phyloP scores from a whole-genome alignment of 2,888 invertebrate genomes.

The Cataglyphis cursor region DNA sequence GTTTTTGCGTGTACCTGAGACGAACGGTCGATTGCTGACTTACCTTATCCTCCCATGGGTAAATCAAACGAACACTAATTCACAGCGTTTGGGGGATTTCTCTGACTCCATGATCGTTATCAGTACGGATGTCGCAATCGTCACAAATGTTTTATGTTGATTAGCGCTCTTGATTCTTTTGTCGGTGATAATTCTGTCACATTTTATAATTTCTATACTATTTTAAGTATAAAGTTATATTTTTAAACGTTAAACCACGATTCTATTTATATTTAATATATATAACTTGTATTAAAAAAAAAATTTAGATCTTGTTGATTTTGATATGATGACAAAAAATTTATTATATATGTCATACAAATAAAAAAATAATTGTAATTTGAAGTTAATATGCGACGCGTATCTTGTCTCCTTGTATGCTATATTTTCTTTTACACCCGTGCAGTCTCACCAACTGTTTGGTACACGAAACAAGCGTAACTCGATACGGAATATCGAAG shows the following conservation, averaged over 20 bases:
- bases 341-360: too few species aligned
- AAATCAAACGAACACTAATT: conserved; percentile 84
- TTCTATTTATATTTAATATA: background rate
- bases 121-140: conserved; percentile 58
- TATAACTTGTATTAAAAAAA: background rate
- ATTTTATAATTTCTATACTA: background rate
- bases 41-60: conserved; percentile 77
- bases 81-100: conserved; percentile 81
- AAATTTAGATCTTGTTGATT: background rate
- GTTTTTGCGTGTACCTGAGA: conserved; percentile 78
- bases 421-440: conserved; percentile 47
- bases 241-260: background rate
- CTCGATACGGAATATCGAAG: conserved; percentile 81
- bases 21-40: conserved; percentile 71
- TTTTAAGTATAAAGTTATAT: conserved; percentile 4
- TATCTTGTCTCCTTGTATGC: conserved; percentile 13
- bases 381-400: conserved; percentile 25
- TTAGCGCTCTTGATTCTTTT: conserved; percentile 7
- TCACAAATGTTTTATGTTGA: conserved; percentile 53
- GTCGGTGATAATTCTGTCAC: background rate
- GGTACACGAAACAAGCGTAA: conserved; percentile 77
- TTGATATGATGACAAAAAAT: background rate
- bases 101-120: conserved; percentile 77
- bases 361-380: background rate
- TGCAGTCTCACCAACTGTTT: conserved; percentile 63